Conservation (phyloP, 2,888 invertebrate genomes). For the Omphaloscelis lunosa region DNA sequence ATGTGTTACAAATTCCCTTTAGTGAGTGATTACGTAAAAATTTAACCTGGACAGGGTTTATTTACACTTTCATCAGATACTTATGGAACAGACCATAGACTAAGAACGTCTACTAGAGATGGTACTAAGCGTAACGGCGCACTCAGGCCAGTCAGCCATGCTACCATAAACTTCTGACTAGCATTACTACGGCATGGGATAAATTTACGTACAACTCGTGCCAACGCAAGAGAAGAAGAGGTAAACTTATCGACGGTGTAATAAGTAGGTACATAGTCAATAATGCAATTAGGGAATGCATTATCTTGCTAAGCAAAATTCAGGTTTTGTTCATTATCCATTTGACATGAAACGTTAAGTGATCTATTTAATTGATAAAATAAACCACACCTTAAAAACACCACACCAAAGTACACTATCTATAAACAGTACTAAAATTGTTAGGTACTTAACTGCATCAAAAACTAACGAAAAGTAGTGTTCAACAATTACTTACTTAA, state of each 20-base stretch:
- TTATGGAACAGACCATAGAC: neutral
- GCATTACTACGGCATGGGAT: neutral
- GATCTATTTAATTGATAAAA: neutral
- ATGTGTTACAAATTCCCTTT: neutral
- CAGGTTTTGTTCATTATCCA: neutral
- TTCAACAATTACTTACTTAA: neutral
- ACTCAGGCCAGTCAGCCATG: too few species aligned
- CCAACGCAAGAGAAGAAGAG: neutral
- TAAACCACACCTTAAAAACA: slow-evolving; percentile 3
- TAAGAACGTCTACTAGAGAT: neutral
- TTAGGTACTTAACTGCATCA: neutral
- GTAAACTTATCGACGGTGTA: neutral
- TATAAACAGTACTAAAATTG: neutral
- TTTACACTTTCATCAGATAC: neutral
- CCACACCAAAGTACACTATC: neutral
- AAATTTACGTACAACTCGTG: neutral
- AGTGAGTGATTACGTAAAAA: neutral
- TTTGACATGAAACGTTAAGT: neutral
- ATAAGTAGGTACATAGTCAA: neutral
- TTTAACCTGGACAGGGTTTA: neutral
- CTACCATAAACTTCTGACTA: neutral
- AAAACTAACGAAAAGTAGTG: neutral
- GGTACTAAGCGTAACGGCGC: neutral
- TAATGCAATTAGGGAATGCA: neutral
- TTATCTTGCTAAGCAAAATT: neutral